Evolutionary conservation across 2,888 invertebrate genomes (phyloP), one percentile per base, ranked within the genome.

Genomic region (Dendrolimus pini): DNA sequence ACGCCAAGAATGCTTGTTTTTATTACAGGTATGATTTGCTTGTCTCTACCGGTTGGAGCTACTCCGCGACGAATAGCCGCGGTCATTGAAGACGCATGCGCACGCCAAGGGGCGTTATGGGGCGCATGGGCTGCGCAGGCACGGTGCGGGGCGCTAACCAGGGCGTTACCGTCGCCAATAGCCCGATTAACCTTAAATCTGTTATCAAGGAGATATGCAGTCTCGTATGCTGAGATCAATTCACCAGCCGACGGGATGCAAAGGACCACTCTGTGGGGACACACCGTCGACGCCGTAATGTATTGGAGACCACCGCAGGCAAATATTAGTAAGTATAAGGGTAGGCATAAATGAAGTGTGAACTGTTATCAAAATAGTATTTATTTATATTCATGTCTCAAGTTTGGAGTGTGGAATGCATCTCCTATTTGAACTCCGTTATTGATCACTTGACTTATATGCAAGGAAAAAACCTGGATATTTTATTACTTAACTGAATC

Each of bases 241-340:
- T 79, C 82, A 68, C 90, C 77, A 61, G 74, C 66, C 18, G 81
- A 74, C 66, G 85, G 83, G 59, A 79, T 63, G 62, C 80, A 65
- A 6, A 87, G 93, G 62, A 89, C 85, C 1, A 93, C 94, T 8
- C 67, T 94, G 14, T 94, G 94, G 92, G 94, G 94, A 0, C 93
- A 94, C 62, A 90, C 92, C 9, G 91, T 95, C 1, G 92, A 92
- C 6, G 89, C 91, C 53, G 92, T 93, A 0, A 83, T 95, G 58
- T 95, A 94, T 71, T 95, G 94, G 94, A 87, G 94, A 65, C 95
- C 95, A 10, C 94, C 95, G 0, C 95, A 95, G 78, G 94, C 95
- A 58, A 95, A 95, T 78, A 94, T 94, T 63, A 93, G 95, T 95
- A 78, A 92, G 93, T 91, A 54, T 57, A 41, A 2, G 2, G 18